Conservation (phyloP, 1,140 invertebrate species). For the Caenorhabditis remanei region DNA sequence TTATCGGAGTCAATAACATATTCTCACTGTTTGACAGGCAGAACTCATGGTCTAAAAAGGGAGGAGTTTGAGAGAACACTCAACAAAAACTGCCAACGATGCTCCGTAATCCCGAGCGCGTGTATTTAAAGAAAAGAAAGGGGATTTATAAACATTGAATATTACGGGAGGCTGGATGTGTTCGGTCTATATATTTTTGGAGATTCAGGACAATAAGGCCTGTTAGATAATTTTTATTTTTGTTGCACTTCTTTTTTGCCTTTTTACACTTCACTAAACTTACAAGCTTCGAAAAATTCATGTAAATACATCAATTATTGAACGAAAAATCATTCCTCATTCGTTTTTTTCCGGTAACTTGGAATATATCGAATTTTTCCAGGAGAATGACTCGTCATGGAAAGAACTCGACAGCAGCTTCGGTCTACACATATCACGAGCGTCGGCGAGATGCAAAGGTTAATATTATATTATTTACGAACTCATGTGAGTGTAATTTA, state of each 20-base stretch:
- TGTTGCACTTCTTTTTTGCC: too few relatives aligned
- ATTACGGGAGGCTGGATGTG: neutral
- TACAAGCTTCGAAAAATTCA: too few relatives aligned
- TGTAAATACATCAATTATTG: too few relatives aligned
- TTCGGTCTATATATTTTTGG: too few relatives aligned
- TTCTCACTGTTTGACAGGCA: neutral
- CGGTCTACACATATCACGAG: conserved; percentile 98
- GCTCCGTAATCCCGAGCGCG: neutral
- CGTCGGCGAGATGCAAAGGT: conserved; percentile 91
- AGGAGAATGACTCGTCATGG: conserved; percentile 84
- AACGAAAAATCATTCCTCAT: too few relatives aligned
- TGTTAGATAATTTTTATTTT: too few relatives aligned
- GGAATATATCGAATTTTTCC: neutral
- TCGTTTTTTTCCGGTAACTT: too few relatives aligned
- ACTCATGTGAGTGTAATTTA: too few relatives aligned
- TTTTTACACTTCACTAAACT: too few relatives aligned
- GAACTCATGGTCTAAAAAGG: neutral
- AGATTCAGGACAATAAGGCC: too few relatives aligned
- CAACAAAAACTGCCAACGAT: conserved; percentile 1
- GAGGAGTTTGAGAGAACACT: neutral
- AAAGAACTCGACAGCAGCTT: conserved; percentile 95
- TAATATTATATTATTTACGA: neutral
- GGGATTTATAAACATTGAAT: neutral
- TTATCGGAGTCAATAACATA: neutral
- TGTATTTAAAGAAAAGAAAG: neutral